These are phyloP conservation scores for Ephialtes manifestator DNA, from an alignment of 2,888 invertebrate genomes.

Conservation along the genomic window DNA sequence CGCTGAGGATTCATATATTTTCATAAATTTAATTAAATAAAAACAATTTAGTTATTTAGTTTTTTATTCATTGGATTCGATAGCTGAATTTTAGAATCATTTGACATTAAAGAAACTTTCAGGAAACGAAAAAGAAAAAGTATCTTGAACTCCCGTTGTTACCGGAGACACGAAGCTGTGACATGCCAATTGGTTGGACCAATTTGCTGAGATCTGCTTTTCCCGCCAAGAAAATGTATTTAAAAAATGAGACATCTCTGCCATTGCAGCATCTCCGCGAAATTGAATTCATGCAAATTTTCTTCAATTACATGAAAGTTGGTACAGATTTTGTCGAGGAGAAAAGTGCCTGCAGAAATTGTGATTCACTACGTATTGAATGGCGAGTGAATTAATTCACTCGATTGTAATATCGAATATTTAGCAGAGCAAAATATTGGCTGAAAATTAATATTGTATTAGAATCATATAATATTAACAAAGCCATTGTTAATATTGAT, in stretches of 20 bases:
- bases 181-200: conserved; percentile 22
- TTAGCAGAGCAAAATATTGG: not conserved
- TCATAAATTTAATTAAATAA: not conserved
- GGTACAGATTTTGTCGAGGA: too few species aligned
- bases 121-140: not conserved
- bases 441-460: too few species aligned
- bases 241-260: not conserved
- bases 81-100: not conserved
- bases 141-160: too few species aligned
- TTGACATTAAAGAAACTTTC: not conserved
- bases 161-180: too few species aligned
- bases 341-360: not conserved
- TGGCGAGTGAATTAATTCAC: not conserved
- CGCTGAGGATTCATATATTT: not conserved
- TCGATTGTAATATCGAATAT: not conserved
- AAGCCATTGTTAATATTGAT: too few species aligned
- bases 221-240: not conserved
- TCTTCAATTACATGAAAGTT: conserved; percentile 6
- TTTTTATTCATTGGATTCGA: not conserved
- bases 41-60: not conserved
- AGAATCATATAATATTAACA: too few species aligned
- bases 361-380: not conserved
- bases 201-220: conserved; percentile 31
- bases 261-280: not conserved
- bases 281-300: conserved; percentile 5